Percentiles rank a stretch among this genome's conserved stretches.
phyloP scores from a whole-genome alignment of 2,888 invertebrate species.

The Arrhopalites spinosus region DNA sequence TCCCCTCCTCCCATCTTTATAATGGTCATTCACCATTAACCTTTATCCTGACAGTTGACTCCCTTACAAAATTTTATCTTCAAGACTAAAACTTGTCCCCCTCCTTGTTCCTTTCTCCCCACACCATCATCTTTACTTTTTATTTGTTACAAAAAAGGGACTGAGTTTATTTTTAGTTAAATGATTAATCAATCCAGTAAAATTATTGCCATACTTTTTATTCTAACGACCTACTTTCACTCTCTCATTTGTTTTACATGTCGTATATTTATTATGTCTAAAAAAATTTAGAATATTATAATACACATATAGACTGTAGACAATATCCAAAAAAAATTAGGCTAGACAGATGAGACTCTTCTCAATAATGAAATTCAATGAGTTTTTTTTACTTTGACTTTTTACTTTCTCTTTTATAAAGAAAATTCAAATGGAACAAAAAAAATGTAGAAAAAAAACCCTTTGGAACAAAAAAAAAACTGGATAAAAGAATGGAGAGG shows the following conservation, averaged over 20 bases:
- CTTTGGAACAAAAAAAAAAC: background rate
- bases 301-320: too few relatives aligned
- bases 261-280: too few relatives aligned
- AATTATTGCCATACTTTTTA: slow-evolving; percentile 12
- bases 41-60: too few relatives aligned
- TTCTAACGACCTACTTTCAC: background rate
- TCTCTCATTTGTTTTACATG: too few relatives aligned
- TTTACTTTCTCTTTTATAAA: too few relatives aligned
- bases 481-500: background rate
- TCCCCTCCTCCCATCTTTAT: background rate
- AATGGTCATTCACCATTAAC: too few relatives aligned
- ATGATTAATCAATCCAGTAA: slow-evolving; percentile 29
- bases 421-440: background rate
- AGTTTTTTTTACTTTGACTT: too few relatives aligned
- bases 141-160: too few relatives aligned
- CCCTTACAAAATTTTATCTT: too few relatives aligned
- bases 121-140: too few relatives aligned
- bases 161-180: slow-evolving; percentile 1
- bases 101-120: background rate
- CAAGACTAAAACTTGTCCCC: too few relatives aligned
- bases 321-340: background rate
- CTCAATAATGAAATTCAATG: background rate
- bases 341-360: background rate
- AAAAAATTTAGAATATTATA: too few relatives aligned
- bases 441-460: background rate